Conservation (phyloP, 2,888 invertebrate genomes). For the Rhimphoctona megacephalus region DNA sequence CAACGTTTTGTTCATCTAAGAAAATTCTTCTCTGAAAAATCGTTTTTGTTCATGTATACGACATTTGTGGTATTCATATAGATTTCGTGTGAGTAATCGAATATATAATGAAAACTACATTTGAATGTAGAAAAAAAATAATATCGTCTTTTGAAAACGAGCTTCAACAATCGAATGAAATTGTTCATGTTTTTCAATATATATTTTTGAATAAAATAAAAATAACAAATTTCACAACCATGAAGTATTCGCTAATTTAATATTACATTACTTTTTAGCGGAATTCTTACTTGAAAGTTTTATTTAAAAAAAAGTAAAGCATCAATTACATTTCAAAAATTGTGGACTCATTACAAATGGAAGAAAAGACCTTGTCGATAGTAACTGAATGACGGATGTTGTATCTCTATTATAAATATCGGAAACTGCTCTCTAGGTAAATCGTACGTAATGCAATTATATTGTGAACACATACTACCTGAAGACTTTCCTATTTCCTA, state of each 20-base stretch:
- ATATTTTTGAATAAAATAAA: not conserved
- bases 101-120: not conserved
- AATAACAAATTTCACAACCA: not conserved
- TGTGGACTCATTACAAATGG: not conserved
- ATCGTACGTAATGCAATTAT: not conserved
- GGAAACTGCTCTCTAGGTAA: not conserved
- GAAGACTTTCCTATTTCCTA: not conserved
- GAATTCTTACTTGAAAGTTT: not conserved
- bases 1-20: too few relatives aligned
- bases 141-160: not conserved
- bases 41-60: too few relatives aligned
- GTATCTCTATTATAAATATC: not conserved
- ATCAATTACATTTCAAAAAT: not conserved
- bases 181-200: too few relatives aligned
- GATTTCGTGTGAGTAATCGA: not conserved
- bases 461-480: not conserved
- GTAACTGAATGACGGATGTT: not conserved
- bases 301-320: not conserved
- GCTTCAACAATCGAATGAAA: too few relatives aligned
- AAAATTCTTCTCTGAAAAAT: too few relatives aligned
- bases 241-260: not conserved
- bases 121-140: not conserved
- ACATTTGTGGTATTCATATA: not conserved
- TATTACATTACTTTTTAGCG: not conserved
- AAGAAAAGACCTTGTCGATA: not conserved